phyloP scores from a whole-genome alignment of 2,888 invertebrate genomes.

The Poecilobothrus nobilitatus region DNA sequence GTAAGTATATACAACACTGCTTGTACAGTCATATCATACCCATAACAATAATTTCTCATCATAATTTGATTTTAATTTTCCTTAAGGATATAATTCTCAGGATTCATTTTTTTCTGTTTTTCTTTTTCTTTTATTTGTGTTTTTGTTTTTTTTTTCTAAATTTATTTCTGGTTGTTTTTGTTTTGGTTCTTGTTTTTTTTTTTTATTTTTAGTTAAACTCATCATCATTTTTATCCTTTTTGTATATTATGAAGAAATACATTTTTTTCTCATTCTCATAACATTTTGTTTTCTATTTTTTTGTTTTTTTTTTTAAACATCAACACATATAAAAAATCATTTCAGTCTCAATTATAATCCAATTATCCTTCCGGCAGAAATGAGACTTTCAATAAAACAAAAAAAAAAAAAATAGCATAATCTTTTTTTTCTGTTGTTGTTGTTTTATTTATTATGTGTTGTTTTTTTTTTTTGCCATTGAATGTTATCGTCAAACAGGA shows the following conservation, averaged over 20 bases:
- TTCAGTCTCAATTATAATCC: constrained; percentile 6
- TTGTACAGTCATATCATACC: not conserved
- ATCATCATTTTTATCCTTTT: not conserved
- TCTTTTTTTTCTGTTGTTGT: not conserved
- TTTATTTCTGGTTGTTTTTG: too few species aligned
- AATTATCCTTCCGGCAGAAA: constrained; percentile 3
- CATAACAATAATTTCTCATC: not conserved
- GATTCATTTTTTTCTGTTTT: not conserved
- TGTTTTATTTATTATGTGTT: too few species aligned
- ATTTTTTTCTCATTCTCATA: not conserved
- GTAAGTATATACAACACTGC: not conserved
- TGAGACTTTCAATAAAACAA: not conserved
- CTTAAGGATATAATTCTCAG: not conserved
- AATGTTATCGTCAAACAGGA: not conserved
- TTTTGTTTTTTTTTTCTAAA: not conserved
- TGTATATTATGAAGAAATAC: not conserved
- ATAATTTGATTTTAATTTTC: constrained; percentile 6
- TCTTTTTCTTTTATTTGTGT: too few species aligned
- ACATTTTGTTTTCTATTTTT: too few species aligned
- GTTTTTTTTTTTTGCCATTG: not conserved
- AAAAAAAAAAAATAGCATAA: not conserved
- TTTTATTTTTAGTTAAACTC: not conserved
- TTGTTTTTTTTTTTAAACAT: not conserved
- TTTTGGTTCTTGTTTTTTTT: too few species aligned
- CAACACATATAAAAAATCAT: constrained; percentile 6